Percentiles rank a stretch among this genome's conserved stretches.
Conservation (phyloP, 2,888 invertebrate species). For the Calliphora vomitoria region DNA sequence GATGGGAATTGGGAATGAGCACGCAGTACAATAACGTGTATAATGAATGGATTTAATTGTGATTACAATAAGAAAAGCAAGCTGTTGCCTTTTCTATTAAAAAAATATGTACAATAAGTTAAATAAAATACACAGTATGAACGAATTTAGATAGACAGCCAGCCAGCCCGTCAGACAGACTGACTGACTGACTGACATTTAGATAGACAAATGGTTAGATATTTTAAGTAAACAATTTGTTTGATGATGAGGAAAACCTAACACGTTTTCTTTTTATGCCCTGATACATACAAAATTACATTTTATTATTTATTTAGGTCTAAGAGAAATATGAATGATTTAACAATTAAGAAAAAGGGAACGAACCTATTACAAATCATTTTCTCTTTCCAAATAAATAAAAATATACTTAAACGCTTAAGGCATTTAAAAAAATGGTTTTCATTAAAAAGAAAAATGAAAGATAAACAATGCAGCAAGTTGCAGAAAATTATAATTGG, state of each 20-base stretch:
- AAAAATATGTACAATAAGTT: conserved; percentile 43
- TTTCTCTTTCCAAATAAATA: neutral
- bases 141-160: neutral
- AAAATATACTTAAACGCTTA: conserved; percentile 6
- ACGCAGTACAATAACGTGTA: conserved; percentile 43
- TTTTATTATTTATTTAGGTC: conserved; percentile 65
- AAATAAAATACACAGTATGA: conserved; percentile 10
- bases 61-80: conserved; percentile 61
- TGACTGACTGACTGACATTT: conserved; percentile 11
- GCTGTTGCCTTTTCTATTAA: conserved; percentile 62
- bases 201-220: conserved; percentile 37
- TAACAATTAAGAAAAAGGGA: conserved; percentile 23
- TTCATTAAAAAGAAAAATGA: neutral
- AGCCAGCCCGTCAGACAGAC: conserved; percentile 11
- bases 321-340: conserved; percentile 61
- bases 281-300: conserved; percentile 7
- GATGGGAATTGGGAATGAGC: conserved; percentile 33
- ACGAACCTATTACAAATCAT: neutral
- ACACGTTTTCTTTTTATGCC: conserved; percentile 29
- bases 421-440: conserved; percentile 13
- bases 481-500: no score
- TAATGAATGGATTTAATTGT: conserved; percentile 69
- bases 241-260: conserved; percentile 33
- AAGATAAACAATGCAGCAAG: neutral
- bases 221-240: conserved; percentile 61